Evolutionary conservation across 2,113 vertebrate genomes (phyloP).

Genomic region (Pachyramphus minor): DNA sequence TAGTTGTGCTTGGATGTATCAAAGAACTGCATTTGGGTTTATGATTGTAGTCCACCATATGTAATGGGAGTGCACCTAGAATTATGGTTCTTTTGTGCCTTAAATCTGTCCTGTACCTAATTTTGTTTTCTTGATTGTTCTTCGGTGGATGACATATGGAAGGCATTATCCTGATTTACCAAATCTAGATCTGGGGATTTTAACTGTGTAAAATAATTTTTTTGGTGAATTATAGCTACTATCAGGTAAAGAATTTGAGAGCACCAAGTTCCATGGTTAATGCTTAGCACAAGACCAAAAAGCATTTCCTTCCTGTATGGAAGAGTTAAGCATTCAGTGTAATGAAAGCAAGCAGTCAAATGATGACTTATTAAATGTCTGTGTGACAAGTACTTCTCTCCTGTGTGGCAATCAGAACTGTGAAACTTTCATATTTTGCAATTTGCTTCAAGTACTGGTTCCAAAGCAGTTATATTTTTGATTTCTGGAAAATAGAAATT

Average conservation of each 20-base stretch:
- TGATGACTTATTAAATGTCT: not conserved
- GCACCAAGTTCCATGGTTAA: not conserved
- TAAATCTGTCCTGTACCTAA: not conserved
- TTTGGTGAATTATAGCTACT: not conserved
- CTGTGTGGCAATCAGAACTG: not conserved
- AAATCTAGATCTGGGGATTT: not conserved
- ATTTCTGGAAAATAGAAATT: not conserved
- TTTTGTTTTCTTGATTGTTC: not conserved
- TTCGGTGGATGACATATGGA: not conserved
- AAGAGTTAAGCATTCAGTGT: not conserved
- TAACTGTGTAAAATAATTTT: not conserved
- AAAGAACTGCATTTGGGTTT: not conserved
- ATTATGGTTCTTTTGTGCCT: not conserved
- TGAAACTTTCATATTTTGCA: not conserved
- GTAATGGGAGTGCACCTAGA: not conserved
- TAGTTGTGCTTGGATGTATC: not conserved
- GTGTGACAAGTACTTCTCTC: not conserved
- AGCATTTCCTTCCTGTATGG: not conserved
- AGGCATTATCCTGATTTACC: not conserved
- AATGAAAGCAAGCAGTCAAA: not conserved
- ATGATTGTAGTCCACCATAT: not conserved
- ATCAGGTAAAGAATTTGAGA: not conserved
- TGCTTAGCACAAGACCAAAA: not conserved
- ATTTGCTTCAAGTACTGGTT: not conserved
- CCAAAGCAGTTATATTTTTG: not conserved